Base-by-base conservation (phyloP, 2,888 invertebrate species). In the Microctonus hyperodae region DNA sequence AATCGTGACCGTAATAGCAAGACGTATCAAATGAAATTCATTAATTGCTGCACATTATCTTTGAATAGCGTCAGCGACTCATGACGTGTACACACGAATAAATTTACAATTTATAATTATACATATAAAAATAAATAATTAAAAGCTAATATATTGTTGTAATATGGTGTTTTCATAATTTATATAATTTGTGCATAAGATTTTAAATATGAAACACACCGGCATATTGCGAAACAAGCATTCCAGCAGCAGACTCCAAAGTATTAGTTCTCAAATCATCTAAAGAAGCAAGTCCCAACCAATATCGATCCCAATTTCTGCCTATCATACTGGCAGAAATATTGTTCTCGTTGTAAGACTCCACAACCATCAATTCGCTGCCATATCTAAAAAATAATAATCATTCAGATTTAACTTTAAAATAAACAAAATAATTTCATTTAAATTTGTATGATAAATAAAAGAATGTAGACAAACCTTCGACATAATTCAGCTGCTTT, bases 401-500 rank as follows among this genome's bases (percentile, higher is more conserved):
- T 20, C 31, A 28, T 57, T n/a, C n/a, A n/a, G 44, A 55, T 53
- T 20, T 51, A 64, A 37, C 33, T 13, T 20, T 55, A 44, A 11
- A 20, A 28, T 28, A 3, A 5, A 28, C 7, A 5, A 28, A 5
- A 5, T 7, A 16, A 44, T 35, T 31, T 11, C 25, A 56, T n/a
- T 55, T 7, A 2, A 16, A 37, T 10, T 44, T n/a, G 1, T 44
- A 44, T 44, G 44, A 35, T 35, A 10, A 1, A 4, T 7, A 16
- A 16, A 16, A 37, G 16, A 2, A 44, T 20, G 9, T 23, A 55
- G n/a, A 57, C 64, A 9, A 65, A 96, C 96, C 95, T 94, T 88
- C 94, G 92, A 88, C 96, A 96, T 86, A 96, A 88, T 87, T 96
- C 95, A 73, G 95, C 95, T 75, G 96, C 95, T 87, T 95, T 95